Percentiles rank a stretch among this genome's conserved stretches.
Conservation (phyloP, 2,888 invertebrate genomes). For the Oligia latruncula region DNA sequence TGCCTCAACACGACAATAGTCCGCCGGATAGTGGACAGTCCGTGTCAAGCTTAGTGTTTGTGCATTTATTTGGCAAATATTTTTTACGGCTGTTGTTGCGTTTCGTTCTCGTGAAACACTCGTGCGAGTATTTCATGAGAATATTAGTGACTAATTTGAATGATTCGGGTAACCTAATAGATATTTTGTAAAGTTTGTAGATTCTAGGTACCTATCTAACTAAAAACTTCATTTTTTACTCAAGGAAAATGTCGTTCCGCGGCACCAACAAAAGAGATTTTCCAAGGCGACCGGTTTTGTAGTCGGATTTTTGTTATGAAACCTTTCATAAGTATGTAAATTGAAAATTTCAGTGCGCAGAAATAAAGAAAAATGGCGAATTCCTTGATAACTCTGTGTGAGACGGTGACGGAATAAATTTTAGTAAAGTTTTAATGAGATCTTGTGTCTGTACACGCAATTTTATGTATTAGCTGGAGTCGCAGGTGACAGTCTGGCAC, state of each 20-base stretch:
- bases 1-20: slow-evolving; percentile 37
- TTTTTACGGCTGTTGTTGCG: slow-evolving; percentile 18
- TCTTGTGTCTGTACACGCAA: slow-evolving; percentile 72
- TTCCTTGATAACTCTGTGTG: slow-evolving; percentile 74
- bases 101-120: background rate
- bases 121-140: slow-evolving; percentile 2
- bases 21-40: slow-evolving; percentile 34
- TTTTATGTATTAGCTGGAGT: slow-evolving; percentile 74
- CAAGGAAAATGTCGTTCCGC: slow-evolving; percentile 64
- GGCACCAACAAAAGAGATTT: slow-evolving; percentile 72
- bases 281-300: slow-evolving; percentile 73
- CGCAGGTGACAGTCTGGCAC: slow-evolving; percentile 76
- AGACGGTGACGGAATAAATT: slow-evolving; percentile 68
- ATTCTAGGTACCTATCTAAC: slow-evolving; percentile 17
- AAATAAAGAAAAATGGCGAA: slow-evolving; percentile 75
- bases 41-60: slow-evolving; percentile 53
- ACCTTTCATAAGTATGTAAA: slow-evolving; percentile 82
- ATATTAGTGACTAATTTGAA: background rate
- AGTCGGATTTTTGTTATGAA: slow-evolving; percentile 77
- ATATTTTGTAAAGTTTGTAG: slow-evolving; percentile 2
- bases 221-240: slow-evolving; percentile 66
- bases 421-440: slow-evolving; percentile 77
- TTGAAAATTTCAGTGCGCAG: slow-evolving; percentile 76
- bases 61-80: slow-evolving; percentile 44
- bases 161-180: background rate